Evolutionary conservation across 2,113 vertebrate genomes (phyloP).

Genomic region (Petroica traversi): DNA sequence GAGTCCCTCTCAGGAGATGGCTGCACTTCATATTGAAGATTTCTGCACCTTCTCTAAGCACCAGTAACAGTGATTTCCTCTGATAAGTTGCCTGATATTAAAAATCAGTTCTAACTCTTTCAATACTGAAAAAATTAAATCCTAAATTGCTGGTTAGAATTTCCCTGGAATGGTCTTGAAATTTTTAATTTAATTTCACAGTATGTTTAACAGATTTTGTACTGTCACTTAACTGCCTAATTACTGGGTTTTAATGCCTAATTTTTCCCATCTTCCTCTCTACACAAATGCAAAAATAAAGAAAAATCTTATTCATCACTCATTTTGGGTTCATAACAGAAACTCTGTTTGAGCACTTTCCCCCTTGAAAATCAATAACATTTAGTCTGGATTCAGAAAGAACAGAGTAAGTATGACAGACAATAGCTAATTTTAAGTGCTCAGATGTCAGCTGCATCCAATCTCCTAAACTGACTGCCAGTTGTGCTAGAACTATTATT

Average conservation of each 20-base stretch:
- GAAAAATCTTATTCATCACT: not conserved
- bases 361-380: not conserved
- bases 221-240: not conserved
- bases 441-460: not conserved
- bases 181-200: constrained; percentile 13
- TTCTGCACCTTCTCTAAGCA: not conserved
- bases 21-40: accelerated
- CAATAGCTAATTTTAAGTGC: not conserved
- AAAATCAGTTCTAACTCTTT: not conserved
- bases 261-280: not conserved
- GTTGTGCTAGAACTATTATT: not conserved
- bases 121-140: not conserved
- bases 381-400: not conserved
- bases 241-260: not conserved
- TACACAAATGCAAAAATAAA: not conserved
- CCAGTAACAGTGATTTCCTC: not conserved
- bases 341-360: not conserved
- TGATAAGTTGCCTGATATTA: not conserved
- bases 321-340: not conserved
- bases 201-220: not conserved
- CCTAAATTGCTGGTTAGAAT: not conserved
- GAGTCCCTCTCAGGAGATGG: not conserved
- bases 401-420: not conserved
- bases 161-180: not conserved
- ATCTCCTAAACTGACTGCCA: not conserved